These are phyloP conservation scores for Scopus umbretta DNA, from an alignment of 2,113 vertebrate species.

Conservation along the genomic window DNA sequence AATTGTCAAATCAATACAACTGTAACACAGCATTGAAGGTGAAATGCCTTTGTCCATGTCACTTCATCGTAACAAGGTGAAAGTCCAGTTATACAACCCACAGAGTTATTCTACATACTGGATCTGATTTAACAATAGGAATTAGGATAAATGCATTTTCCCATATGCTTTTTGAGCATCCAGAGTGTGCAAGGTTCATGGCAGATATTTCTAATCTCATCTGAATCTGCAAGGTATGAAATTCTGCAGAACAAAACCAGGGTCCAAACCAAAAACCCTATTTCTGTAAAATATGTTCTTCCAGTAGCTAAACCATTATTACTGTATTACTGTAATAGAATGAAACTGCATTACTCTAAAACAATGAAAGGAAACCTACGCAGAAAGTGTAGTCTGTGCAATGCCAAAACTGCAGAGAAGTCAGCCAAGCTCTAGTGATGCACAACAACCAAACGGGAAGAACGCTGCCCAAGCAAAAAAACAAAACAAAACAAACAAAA, in stretches of 20 bases:
- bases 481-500: background rate
- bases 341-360: rapidly evolving
- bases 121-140: background rate
- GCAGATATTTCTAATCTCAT: background rate
- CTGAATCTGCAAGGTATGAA: background rate
- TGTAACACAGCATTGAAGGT: background rate
- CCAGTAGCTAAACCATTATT: background rate
- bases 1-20: background rate
- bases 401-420: background rate
- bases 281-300: background rate
- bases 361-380: background rate
- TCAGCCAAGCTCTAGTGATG: background rate
- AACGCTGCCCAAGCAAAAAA: background rate
- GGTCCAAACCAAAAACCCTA: background rate
- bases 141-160: background rate
- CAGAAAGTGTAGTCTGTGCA: background rate
- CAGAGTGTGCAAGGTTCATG: background rate
- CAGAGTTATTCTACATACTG: background rate
- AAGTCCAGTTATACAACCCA: background rate
- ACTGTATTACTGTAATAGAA: too few species aligned
- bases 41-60: background rate
- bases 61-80: background rate
- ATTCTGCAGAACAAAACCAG: background rate
- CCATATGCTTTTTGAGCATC: background rate
- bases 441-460: background rate